Evolutionary conservation across 2,797 vertebrate genomes (phyloP).

Genomic region (Myripristis jacobus): DNA sequence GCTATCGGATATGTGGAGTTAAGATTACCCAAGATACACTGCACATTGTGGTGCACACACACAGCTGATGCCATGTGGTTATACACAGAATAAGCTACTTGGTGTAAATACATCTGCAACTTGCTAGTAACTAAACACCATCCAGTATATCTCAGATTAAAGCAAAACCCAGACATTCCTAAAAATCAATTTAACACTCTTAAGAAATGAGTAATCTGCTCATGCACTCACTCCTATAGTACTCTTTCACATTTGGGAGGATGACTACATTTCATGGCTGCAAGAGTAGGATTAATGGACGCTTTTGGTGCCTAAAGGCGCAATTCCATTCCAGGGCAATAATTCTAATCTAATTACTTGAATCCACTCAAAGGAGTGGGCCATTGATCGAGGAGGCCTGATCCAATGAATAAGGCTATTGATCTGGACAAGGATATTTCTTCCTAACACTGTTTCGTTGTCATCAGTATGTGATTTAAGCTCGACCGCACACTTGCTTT

Average conservation of each 20-base stretch:
- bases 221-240: conserved; percentile 62
- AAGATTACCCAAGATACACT: background rate
- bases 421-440: conserved; percentile 79
- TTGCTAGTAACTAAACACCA: conserved; percentile 46
- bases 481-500: conserved; percentile 46
- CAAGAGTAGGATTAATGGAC: conserved; percentile 78
- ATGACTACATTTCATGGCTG: conserved; percentile 76
- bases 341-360: conserved; percentile 86
- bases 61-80: conserved; percentile 13
- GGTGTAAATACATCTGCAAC: conserved; percentile 47
- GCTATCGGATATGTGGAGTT: background rate
- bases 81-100: background rate
- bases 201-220: conserved; percentile 78
- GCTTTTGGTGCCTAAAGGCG: conserved; percentile 76
- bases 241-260: conserved; percentile 67
- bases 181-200: conserved; percentile 79
- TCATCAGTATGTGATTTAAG: conserved; percentile 73
- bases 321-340: conserved; percentile 79
- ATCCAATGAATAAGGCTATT: conserved; percentile 78
- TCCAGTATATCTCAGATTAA: conserved; percentile 68
- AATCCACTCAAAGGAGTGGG: conserved; percentile 79
- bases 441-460: conserved; percentile 73
- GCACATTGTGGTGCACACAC: conserved; percentile 3
- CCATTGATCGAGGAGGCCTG: conserved; percentile 78
- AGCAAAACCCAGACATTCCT: conserved; percentile 66